Base-by-base conservation (phyloP, 2,797 vertebrate species). In the Orestias chungarensis region DNA sequence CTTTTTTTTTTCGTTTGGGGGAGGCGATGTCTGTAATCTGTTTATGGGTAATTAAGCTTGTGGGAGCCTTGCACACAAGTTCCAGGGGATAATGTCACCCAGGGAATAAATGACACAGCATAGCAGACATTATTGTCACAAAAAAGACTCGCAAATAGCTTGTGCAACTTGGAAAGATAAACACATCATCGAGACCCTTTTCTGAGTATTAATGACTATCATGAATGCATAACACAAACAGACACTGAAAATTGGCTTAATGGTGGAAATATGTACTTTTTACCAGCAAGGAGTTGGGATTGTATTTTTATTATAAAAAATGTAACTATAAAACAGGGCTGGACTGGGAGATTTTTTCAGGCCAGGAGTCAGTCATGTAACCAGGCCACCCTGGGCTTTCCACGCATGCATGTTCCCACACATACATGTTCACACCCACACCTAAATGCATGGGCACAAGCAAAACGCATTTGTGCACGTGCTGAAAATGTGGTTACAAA, bases 31-130 rank as follows among this genome's bases (percentile, higher is more conserved):
- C 78, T 80, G 64, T 84, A 86, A 86, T 87, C 79, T 76, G 68
- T 84, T 89, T 86, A 86, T 72, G 66, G 61, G 81, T 83, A 74
- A 84, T 86, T 86, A 87, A 79, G 78, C 61, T 66, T 52, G 44
- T 75, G 38, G 2, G 20, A 70, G 79, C 40, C 65, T 69, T 76
- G 72, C 33, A 55, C 64, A 74, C 54, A 75, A 80, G 47, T 71
- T 69, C 71, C 35, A 20, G 8, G 33, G 72, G 66, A 79, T 70
- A 77, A 84, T 79, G 73, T 75, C 73, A 75, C 70, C 18, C 23
- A 74, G 49, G 40, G 40, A 76, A 71, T 59, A 79, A 68, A 65
- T 43, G 40, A 55, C 9, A 40, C 29, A 57, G 46, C 31, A 65
- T 20, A 11, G 4, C 1, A 66, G 31, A 55, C 7, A 55, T 59